phyloP scores from a whole-genome alignment of 2,888 invertebrate species.

The Tuta absoluta region DNA sequence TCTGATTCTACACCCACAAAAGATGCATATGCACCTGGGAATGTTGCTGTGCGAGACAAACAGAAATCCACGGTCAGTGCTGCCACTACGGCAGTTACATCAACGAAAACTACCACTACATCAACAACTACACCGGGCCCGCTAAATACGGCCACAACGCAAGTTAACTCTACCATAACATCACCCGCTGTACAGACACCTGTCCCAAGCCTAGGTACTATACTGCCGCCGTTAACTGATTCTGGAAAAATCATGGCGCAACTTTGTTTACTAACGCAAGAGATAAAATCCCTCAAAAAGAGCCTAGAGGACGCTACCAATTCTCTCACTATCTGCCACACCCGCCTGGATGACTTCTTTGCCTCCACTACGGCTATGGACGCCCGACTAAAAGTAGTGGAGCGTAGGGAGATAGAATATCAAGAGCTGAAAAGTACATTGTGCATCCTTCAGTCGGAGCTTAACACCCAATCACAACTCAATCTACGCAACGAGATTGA shows the following conservation, averaged over 20 bases:
- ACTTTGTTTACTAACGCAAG: not conserved
- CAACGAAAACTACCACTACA: not conserved
- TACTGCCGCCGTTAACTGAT: not conserved
- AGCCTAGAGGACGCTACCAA: not conserved
- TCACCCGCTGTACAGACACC: not conserved
- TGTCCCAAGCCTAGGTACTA: not conserved
- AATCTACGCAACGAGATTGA: not conserved
- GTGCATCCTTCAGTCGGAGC: not conserved
- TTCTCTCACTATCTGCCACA: not conserved
- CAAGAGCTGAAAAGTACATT: not conserved
- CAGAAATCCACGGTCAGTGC: not conserved
- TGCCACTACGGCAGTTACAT: not conserved
- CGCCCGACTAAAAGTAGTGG: not conserved
- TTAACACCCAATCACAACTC: not conserved
- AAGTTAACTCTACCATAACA: not conserved
- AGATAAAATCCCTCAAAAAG: not conserved
- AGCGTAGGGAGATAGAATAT: not conserved
- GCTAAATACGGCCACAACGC: not conserved
- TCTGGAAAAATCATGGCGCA: too few relatives aligned
- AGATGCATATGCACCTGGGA: constrained; percentile 20
- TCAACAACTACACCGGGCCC: not conserved
- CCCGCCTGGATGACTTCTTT: not conserved
- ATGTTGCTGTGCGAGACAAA: constrained; percentile 2
- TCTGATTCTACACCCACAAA: not conserved
- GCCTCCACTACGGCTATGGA: not conserved